phyloP scores from a whole-genome alignment of 92 coral and sea anemone species.

The Muricea muricata region DNA sequence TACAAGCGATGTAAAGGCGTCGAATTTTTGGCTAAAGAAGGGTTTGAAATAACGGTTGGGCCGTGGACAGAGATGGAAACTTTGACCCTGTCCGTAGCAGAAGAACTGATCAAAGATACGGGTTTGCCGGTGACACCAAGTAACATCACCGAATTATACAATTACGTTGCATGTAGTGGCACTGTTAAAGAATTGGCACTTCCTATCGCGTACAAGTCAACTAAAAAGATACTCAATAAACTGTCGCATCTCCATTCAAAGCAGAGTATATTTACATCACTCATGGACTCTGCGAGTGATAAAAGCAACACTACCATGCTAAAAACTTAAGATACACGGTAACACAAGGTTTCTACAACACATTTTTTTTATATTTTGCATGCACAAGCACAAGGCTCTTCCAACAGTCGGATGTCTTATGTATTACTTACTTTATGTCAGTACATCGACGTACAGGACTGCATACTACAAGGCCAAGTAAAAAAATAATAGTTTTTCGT shows the following conservation, averaged over 20 bases:
- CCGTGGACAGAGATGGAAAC: conserved; percentile 37
- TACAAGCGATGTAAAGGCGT: conserved; percentile 28
- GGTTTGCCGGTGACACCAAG: not conserved
- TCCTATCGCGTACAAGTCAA: conserved; percentile 27
- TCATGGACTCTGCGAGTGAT: too few relatives aligned
- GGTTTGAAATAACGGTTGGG: conserved; percentile 19
- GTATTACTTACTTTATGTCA: too few relatives aligned
- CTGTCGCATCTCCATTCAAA: conserved; percentile 3
- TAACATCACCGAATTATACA: conserved; percentile 16
- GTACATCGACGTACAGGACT: too few relatives aligned
- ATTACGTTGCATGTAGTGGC: conserved; percentile 10
- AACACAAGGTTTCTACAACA: too few relatives aligned
- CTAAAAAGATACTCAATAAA: not conserved
- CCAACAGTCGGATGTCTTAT: too few relatives aligned
- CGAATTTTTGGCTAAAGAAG: conserved; percentile 21
- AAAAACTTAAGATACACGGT: too few relatives aligned
- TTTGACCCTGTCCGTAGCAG: not conserved
- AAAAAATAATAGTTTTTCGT: too few relatives aligned
- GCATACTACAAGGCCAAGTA: too few relatives aligned
- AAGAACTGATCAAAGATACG: conserved; percentile 1
- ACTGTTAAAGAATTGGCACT: conserved; percentile 8
- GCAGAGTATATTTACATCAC: not conserved
- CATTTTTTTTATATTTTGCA: too few relatives aligned
- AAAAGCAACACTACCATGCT: too few relatives aligned
- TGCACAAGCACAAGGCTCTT: too few relatives aligned